phyloP scores from a whole-genome alignment of 2,797 vertebrate species.

The Acipenser oxyrinchus region DNA sequence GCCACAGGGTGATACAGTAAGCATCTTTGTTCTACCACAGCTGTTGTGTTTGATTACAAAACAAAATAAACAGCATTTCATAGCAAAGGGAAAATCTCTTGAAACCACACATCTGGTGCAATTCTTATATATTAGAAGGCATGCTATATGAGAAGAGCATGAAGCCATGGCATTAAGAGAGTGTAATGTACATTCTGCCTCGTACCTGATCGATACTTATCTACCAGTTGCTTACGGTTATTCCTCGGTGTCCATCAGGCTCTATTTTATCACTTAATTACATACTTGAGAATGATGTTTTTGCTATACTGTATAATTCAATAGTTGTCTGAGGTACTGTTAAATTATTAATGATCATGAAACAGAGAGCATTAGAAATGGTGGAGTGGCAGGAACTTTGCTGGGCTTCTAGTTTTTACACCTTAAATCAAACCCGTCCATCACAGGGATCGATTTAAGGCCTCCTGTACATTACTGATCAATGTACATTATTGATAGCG shows the following conservation, averaged over 20 bases:
- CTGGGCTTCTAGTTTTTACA: background rate
- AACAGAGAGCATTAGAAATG: background rate
- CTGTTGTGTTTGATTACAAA: too few relatives aligned
- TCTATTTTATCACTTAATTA: slow-evolving; percentile 8
- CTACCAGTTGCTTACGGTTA: background rate
- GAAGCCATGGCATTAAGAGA: background rate
- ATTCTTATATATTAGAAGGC: background rate
- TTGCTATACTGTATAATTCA: background rate
- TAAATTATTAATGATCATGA: slow-evolving; percentile 1
- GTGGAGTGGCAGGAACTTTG: background rate
- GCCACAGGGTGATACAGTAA: background rate
- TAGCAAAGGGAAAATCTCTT: background rate
- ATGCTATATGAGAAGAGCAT: too few relatives aligned
- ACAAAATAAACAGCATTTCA: background rate
- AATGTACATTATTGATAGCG: too few relatives aligned
- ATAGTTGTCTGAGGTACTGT: background rate
- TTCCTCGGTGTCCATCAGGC: background rate
- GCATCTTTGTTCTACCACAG: background rate
- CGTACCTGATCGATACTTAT: background rate
- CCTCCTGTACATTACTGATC: too few relatives aligned
- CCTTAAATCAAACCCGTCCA: background rate
- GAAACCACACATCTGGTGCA: background rate
- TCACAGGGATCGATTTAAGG: too few relatives aligned
- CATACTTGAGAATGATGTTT: slow-evolving; percentile 2
- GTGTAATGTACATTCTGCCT: background rate